Evolutionary conservation across 1,140 invertebrate genomes (phyloP).

Genomic region (Trachymyrmex septentrionalis): DNA sequence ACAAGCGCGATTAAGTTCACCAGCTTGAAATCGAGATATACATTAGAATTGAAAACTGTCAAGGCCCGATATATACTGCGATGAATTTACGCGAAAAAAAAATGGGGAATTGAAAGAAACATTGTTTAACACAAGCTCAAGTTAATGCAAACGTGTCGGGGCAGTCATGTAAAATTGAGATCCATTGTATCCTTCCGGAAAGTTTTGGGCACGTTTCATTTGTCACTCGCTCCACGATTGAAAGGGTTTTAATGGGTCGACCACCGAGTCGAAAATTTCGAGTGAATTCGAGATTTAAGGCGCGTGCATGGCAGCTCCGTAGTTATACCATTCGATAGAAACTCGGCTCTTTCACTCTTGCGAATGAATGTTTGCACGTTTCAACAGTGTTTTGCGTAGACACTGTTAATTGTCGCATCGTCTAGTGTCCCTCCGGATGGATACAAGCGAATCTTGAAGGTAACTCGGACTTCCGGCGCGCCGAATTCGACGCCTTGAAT

Average conservation of each 20-base stretch:
- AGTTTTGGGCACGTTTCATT: slow-evolving; percentile 3
- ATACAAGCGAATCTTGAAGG: not conserved
- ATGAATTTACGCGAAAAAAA: not conserved
- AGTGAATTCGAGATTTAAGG: not conserved
- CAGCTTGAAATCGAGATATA: not conserved
- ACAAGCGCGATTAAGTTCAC: not conserved
- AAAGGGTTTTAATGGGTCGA: not conserved
- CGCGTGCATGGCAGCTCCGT: no score
- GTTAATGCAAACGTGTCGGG: not conserved
- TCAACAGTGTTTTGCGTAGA: not conserved
- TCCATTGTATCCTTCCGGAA: not conserved
- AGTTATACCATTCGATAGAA: not conserved
- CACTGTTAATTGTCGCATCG: not conserved
- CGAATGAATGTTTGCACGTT: not conserved
- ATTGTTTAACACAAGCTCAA: not conserved
- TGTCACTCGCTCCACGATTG: slow-evolving; percentile 1
- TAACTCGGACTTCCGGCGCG: not conserved
- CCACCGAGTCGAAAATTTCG: not conserved
- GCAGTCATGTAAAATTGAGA: not conserved
- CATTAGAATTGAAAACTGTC: not conserved
- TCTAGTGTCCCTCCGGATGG: not conserved
- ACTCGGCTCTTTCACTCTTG: not conserved
- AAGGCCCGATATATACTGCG: no score
- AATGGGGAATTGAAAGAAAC: no score
- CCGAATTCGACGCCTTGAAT: not conserved